phyloP scores from a whole-genome alignment of 2,888 invertebrate species.

The Penaeus monodon region DNA sequence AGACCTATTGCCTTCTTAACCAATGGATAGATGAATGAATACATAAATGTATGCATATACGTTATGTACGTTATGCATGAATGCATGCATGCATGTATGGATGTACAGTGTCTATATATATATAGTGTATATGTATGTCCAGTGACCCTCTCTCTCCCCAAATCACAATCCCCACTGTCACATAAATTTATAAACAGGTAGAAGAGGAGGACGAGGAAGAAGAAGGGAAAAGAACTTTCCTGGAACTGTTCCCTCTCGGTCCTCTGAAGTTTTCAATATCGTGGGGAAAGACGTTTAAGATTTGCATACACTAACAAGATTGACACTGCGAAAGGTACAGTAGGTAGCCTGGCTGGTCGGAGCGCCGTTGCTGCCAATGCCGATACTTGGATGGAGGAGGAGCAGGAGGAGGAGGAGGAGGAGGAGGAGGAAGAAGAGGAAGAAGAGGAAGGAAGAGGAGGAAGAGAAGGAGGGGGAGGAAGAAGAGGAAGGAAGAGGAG shows the following conservation, averaged over 20 bases:
- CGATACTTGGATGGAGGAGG: not conserved
- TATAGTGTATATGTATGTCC: too few relatives aligned
- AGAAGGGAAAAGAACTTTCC: not conserved
- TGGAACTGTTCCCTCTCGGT: not conserved
- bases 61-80: not conserved
- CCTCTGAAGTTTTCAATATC: slow-evolving; percentile 33
- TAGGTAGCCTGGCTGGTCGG: not conserved
- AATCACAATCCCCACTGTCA: too few relatives aligned
- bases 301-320: slow-evolving; percentile 40
- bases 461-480: not conserved
- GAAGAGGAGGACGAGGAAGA: too few relatives aligned
- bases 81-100: not conserved
- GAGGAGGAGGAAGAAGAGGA: not conserved
- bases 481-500: too few relatives aligned
- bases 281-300: slow-evolving; percentile 29
- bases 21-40: not conserved
- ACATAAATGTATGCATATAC: not conserved
- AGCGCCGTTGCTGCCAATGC: not conserved
- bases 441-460: not conserved
- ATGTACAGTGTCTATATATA: slow-evolving; percentile 6
- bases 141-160: too few relatives aligned
- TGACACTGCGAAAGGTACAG: slow-evolving; percentile 8
- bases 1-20: too few relatives aligned
- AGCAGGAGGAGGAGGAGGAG: not conserved
- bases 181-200: too few relatives aligned